Evolutionary conservation across 1,140 invertebrate genomes (phyloP), one percentile per base, ranked within the genome.

Genomic region (Chironomus tepperi): DNA sequence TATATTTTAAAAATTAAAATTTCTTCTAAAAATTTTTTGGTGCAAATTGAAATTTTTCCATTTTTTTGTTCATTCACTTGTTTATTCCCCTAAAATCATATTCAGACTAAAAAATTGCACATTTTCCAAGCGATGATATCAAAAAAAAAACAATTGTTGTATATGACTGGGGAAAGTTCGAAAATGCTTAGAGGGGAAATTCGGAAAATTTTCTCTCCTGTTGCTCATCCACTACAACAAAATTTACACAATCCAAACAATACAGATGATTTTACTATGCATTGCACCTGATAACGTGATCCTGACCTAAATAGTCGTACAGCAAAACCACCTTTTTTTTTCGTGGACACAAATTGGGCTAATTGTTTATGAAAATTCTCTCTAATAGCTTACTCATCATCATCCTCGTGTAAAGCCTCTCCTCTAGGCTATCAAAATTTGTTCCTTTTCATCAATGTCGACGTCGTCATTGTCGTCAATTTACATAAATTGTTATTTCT

Each of bases 41-140:
- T 57, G 47, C 47, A 57, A 57, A 57, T n/a, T 12, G 47, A 15
- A n/a, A 57, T 57, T 57, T 57, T 57, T 12, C 15, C 47, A 57
- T 57, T 12, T 57, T 47, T 47, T 47, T n/a, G 5, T 57, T 57
- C 15, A n/a, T 57, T 57, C 47, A 57, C 47, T 57, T 57, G 47
- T 57, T 57, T n/a, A 15, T 57, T 57, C 47, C 12, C 47, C 47
- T 15, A 57, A 12, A 12, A n/a, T n/a, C n/a, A 57, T n/a, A 57
- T 57, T 57, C 47, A n/a, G 47, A 57, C 47, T 57, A 57, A 57
- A 34, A 34, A 57, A 57, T 57, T 57, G 47, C 47, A 57, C 12
- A 8, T n/a, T 12, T 57, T 57, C 47, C 47, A 57, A 57, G 47
- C 12, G 47, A 57, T 57, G n/a, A 57, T 57, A 57, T 34, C 24